These are phyloP conservation scores for Esox masquinongy DNA, from an alignment of 2,797 vertebrate genomes.

Conservation along the genomic window DNA sequence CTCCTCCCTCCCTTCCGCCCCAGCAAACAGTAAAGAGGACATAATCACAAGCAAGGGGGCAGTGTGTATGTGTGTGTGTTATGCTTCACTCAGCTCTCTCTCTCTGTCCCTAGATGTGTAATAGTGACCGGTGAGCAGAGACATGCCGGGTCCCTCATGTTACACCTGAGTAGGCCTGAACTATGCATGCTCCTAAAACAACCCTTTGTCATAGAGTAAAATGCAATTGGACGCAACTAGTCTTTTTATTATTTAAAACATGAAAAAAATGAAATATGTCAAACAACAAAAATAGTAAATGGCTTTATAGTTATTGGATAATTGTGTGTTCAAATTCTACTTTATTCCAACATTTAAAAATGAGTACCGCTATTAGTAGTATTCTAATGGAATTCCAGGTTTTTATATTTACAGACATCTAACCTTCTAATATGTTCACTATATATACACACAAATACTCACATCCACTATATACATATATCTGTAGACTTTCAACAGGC, in stretches of 20 bases:
- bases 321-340: background rate
- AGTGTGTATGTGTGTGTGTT: slow-evolving; percentile 19
- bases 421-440: slow-evolving; percentile 26
- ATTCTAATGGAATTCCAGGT: background rate
- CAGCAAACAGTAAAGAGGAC: slow-evolving; percentile 58
- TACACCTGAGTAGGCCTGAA: slow-evolving; percentile 2
- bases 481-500: slow-evolving; percentile 34
- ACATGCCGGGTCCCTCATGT: background rate
- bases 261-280: background rate
- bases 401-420: slow-evolving; percentile 24
- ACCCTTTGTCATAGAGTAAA: slow-evolving; percentile 17
- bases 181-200: background rate
- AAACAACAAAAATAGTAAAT: background rate
- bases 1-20: slow-evolving; percentile 13
- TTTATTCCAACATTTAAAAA: background rate
- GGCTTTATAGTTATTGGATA: background rate
- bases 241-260: background rate
- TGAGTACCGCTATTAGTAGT: background rate
- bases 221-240: slow-evolving; percentile 32
- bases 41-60: slow-evolving; percentile 21
- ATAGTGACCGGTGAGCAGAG: background rate
- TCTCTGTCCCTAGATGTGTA: background rate
- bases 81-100: background rate
- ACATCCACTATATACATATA: slow-evolving; percentile 24
- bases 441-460: background rate